Conservation (phyloP, 2,113 vertebrate species). For the Cryptotis parvus region DNA sequence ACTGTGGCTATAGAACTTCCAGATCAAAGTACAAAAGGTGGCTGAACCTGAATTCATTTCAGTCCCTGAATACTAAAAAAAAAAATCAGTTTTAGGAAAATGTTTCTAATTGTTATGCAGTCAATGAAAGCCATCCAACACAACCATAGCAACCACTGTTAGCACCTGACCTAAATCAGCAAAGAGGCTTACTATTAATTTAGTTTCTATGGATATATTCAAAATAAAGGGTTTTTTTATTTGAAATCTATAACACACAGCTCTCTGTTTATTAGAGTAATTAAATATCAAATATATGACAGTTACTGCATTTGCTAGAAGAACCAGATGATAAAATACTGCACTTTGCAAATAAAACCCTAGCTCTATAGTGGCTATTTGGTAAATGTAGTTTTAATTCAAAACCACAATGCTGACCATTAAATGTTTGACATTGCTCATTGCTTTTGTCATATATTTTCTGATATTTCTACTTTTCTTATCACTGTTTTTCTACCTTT, state of each 20-base stretch:
- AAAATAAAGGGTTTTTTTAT: constrained; percentile 64
- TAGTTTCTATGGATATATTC: constrained; percentile 82
- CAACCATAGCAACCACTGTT: constrained; percentile 74
- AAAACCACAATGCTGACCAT: background rate
- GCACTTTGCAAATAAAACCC: constrained; percentile 28
- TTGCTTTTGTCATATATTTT: background rate
- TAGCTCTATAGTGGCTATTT: constrained; percentile 29
- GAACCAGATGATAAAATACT: constrained; percentile 28
- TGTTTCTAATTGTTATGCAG: constrained; percentile 79
- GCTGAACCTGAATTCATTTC: constrained; percentile 70
- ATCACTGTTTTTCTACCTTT: background rate
- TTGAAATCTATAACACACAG: constrained; percentile 64
- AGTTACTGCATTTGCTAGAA: constrained; percentile 53
- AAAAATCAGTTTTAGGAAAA: constrained; percentile 70
- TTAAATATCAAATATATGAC: constrained; percentile 35
- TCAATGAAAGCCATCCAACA: constrained; percentile 73
- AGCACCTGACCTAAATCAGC: constrained; percentile 75
- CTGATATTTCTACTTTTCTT: background rate
- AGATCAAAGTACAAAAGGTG: constrained; percentile 60
- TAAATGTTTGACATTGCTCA: background rate
- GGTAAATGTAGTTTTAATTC: background rate
- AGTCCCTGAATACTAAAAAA: constrained; percentile 58
- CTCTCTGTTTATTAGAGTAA: constrained; percentile 49
- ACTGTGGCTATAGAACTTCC: constrained; percentile 29
- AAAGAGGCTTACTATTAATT: constrained; percentile 72